Conservation (phyloP, 2,113 vertebrate species). For the Anser brachyrhynchus region DNA sequence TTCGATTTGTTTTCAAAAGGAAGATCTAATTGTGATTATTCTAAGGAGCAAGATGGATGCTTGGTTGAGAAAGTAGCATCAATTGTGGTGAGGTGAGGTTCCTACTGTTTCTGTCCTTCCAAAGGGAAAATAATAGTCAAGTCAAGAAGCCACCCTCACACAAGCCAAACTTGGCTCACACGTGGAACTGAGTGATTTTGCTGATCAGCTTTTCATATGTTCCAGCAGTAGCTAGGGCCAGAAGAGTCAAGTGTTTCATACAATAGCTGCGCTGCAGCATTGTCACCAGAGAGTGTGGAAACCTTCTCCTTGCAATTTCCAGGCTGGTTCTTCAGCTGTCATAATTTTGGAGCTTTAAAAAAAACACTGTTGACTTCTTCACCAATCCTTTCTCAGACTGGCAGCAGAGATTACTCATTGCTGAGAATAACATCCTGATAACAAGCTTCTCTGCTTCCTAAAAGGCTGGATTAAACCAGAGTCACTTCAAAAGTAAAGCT, state of each 20-base stretch:
- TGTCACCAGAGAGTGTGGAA: fast-evolving
- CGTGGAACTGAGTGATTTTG: background rate
- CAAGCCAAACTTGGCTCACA: background rate
- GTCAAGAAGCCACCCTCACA: background rate
- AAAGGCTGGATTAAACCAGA: background rate
- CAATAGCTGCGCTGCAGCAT: fast-evolving
- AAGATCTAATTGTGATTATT: background rate
- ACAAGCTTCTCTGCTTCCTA: background rate
- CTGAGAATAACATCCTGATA: background rate
- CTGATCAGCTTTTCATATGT: background rate
- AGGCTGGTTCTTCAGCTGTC: background rate
- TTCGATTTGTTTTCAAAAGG: background rate
- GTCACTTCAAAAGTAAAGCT: background rate
- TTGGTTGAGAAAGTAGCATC: background rate
- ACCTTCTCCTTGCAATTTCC: background rate
- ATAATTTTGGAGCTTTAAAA: background rate
- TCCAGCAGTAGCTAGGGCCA: background rate
- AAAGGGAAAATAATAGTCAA: background rate
- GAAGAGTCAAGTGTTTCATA: background rate
- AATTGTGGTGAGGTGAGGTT: background rate
- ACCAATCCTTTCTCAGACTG: background rate
- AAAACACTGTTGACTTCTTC: background rate
- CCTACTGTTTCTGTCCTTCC: background rate
- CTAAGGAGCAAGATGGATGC: background rate
- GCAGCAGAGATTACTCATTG: background rate